Conservation (phyloP, 2,113 vertebrate species). For the Sphaerodactylus townsendi region DNA sequence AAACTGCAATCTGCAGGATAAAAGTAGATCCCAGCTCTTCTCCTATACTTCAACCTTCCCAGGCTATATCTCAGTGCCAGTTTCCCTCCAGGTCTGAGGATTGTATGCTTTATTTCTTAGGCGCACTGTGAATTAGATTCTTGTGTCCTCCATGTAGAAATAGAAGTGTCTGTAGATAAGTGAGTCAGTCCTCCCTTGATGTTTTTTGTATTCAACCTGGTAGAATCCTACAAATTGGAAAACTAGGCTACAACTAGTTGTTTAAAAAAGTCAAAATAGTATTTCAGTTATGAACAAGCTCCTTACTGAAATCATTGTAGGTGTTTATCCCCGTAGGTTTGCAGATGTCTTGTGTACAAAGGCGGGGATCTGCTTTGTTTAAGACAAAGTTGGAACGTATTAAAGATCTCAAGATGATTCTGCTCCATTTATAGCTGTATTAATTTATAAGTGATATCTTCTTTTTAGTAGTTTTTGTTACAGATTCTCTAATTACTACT, state of each 20-base stretch:
- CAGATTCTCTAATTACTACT: constrained; percentile 26
- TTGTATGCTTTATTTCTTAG: neutral
- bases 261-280: no score
- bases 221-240: no score
- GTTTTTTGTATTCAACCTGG: no score
- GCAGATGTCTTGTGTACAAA: neutral
- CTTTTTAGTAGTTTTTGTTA: neutral
- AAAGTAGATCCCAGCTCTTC: no score
- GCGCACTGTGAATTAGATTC: neutral
- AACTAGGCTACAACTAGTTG: no score
- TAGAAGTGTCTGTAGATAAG: neutral
- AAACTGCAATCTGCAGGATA: no score
- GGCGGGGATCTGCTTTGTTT: neutral
- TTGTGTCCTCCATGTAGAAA: neutral
- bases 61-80: neutral
- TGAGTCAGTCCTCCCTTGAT: no score
- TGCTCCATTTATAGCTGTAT: neutral
- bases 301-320: neutral
- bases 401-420: neutral
- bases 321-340: neutral
- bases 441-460: neutral
- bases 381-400: neutral
- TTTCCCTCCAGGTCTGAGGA: neutral
- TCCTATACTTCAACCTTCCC: no score
- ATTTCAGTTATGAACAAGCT: no score